These are phyloP conservation scores for Sesia bembeciformis DNA, from an alignment of 2,888 invertebrate genomes.

Conservation along the genomic window DNA sequence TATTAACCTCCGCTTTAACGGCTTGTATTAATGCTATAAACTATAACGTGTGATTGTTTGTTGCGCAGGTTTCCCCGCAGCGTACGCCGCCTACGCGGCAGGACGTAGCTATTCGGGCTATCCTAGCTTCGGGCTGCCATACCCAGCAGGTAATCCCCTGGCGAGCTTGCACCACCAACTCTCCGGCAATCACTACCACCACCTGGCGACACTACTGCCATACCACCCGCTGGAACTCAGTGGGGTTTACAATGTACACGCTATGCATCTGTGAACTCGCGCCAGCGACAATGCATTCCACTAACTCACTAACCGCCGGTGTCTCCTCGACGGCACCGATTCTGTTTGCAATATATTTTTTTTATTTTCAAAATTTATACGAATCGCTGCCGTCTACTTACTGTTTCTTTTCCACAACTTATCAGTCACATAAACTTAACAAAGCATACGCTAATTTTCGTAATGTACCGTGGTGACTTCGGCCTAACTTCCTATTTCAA, in stretches of 20 bases:
- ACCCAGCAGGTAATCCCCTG: slow-evolving; percentile 96
- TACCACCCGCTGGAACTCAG: slow-evolving; percentile 80
- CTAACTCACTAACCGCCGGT: slow-evolving; percentile 60
- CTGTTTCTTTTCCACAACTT: slow-evolving; percentile 8
- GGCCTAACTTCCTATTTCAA: slow-evolving; percentile 51
- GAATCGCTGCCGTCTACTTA: slow-evolving; percentile 8
- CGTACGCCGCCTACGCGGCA: slow-evolving; percentile 96
- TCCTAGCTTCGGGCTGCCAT: slow-evolving; percentile 98
- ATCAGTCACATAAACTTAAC: slow-evolving; percentile 43
- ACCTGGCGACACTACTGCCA: slow-evolving; percentile 76
- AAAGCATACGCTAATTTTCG: slow-evolving; percentile 50
- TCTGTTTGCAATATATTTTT: slow-evolving; percentile 23
- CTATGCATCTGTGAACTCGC: slow-evolving; percentile 85
- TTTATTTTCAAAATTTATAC: slow-evolving; percentile 18
- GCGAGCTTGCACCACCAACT: slow-evolving; percentile 85
- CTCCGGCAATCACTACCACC: slow-evolving; percentile 77
- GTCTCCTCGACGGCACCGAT: slow-evolving; percentile 40
- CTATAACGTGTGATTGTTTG: slow-evolving; percentile 44
- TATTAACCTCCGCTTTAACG: too few relatives aligned
- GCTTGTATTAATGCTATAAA: slow-evolving; percentile 2
- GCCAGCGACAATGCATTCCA: slow-evolving; percentile 70
- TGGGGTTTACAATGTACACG: slow-evolving; percentile 82
- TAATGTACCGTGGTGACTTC: slow-evolving; percentile 55
- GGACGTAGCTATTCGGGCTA: slow-evolving; percentile 97
- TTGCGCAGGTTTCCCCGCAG: slow-evolving; percentile 92